phyloP scores from a whole-genome alignment of 2,113 vertebrate genomes.

The Passerina amoena region DNA sequence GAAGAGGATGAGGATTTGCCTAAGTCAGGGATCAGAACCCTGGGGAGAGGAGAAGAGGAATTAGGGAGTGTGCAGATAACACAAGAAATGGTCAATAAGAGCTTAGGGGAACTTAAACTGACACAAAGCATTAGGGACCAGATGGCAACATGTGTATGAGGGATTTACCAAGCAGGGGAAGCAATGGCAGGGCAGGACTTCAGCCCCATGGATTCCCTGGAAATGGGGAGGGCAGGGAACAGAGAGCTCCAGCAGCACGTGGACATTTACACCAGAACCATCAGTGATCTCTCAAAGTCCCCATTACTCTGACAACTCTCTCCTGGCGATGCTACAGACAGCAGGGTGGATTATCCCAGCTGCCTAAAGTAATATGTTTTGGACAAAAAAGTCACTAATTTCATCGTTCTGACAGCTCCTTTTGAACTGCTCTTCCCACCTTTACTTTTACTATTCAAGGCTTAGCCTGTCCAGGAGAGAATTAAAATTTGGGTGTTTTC shows the following conservation, averaged over 20 bases:
- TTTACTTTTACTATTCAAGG: neutral
- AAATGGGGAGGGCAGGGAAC: neutral
- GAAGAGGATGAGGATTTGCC: constrained; percentile 47
- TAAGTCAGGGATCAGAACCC: constrained; percentile 33
- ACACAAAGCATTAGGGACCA: neutral
- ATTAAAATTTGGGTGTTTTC: neutral
- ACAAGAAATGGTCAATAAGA: constrained; percentile 13
- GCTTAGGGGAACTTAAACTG: constrained; percentile 4
- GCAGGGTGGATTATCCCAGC: neutral
- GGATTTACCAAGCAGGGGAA: neutral
- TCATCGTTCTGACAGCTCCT: neutral
- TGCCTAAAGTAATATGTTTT: neutral
- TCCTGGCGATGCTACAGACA: neutral
- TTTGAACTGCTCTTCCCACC: neutral
- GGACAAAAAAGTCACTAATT: neutral
- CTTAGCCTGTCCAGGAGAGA: neutral
- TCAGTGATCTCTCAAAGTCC: neutral
- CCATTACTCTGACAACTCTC: neutral
- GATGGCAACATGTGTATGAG: neutral
- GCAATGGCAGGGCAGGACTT: neutral
- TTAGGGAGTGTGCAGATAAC: neutral
- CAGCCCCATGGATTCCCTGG: neutral
- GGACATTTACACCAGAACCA: neutral
- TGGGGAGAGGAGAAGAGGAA: neutral
- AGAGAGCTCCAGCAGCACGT: neutral